Base-by-base conservation (phyloP, 2,888 invertebrate genomes). In the Gnatocerus cornutus region DNA sequence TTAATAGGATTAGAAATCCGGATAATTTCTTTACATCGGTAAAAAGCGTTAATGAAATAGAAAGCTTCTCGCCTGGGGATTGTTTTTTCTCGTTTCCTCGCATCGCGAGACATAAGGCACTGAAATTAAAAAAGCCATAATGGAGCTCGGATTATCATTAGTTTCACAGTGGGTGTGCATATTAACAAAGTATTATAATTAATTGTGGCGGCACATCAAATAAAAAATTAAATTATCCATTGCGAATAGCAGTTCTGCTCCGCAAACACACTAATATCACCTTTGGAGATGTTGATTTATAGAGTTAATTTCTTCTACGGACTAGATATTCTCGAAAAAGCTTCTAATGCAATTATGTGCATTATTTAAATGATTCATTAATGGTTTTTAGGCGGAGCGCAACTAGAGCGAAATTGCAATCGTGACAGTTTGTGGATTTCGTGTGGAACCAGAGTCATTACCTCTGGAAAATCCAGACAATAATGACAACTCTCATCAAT, bases 1-100 rank as follows among this genome's bases (percentile, higher is more conserved):
- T 66, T 70, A 70, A 66, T 70, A 70, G 66, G 33, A 65, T 61
- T 70, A 70, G 69, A 70, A 70, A 70, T 66, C 66, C 56, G 56
- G 37, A 61, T 66, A 66, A 66, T 70, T 70, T 61, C 62, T 66
- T 62, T 33, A 41, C 41, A 68, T 45, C 52, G 61, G 62, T 68
- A 68, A 68, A 68, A 68, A 68, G 55, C 68, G 55, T 53, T 68
- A 46, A 68, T 68, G 68, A 68, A 68, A 68, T 68, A 68, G 68
- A 68, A 68, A 68, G 68, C 68, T 53, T 58, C 41, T n/a, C 56
- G 33, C 66, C 66, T 56, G 33, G 50, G 66, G 66, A 50, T 4
- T 7, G 3, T 68, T 59, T 67, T 56, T 9, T 41, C 21, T 13
- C 16, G 56, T 33, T 27, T 29, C 46, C 29, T 29, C 45, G 7